Base-by-base conservation (phyloP, 2,113 vertebrate genomes). In the Nipponia nippon region DNA sequence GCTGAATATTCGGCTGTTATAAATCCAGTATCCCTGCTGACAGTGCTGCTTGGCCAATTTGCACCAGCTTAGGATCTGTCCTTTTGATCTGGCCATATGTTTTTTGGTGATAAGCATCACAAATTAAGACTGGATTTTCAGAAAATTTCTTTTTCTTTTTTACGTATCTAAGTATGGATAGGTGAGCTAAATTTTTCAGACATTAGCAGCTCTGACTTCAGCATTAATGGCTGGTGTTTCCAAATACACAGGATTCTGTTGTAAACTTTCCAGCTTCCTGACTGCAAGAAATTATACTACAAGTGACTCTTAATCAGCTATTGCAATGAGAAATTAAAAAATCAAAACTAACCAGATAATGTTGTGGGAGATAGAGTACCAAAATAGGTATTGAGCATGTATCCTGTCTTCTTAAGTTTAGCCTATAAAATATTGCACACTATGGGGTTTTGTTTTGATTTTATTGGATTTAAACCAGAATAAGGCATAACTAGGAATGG, bases 51-150 rank as follows among this genome's bases (percentile, higher is more conserved):
- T 92, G 66, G n/a, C 40, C 63, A 83, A 36, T 83, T 93, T 95
- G 19, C 50, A 77, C 38, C 71, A 89, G 40, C n/a, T 92, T 87
- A 94, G n/a, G 47, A 78, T 80, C 76, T 62, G 26, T 80, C 50
- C 36, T 83, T 87, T 80, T 83, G 83, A 90, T 86, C 40, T 87
- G 63, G 10, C 63, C 76, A 56, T 79, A 82, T 61, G 53, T 19
- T 79, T 78, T 92, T 88, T 90, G 23, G 63, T 88, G 55, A 92
- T 72, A 89, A 90, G 10, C 67, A 93, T 90, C 91, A 95, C n/a
- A 96, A 93, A 95, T 93, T 93, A 92, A 40, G 26, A 65, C 22
- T 69, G 83, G 30, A 92, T 90, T 95, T 90, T 92, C 58, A 63
- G 47, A 90, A 83, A 95, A 90, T 29, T 25, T 89, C 30, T 49